Evolutionary conservation across 1,140 invertebrate genomes (phyloP).

Genomic region (Pygmarrhopalites habei): DNA sequence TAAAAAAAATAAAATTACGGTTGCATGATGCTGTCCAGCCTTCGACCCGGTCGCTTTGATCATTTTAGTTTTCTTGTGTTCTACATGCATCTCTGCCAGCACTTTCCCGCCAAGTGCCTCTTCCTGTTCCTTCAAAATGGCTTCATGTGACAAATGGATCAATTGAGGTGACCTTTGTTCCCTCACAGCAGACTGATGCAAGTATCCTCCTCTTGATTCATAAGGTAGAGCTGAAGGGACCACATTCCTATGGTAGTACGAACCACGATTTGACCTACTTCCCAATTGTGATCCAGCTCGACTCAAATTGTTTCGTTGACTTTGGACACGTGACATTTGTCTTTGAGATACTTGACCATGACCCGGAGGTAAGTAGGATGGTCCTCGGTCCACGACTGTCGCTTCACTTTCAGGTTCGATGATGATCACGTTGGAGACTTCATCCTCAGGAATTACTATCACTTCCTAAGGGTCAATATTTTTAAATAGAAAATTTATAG

Average conservation of each 20-base stretch:
- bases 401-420: conserved; percentile 30
- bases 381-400: background rate
- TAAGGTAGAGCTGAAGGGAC: too few species aligned
- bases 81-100: conserved; percentile 32
- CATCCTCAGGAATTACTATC: conserved; percentile 38
- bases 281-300: too few species aligned
- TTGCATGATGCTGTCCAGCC: conserved; percentile 26
- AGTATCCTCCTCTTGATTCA: too few species aligned
- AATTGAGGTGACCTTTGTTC: background rate
- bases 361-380: background rate
- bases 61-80: conserved; percentile 24
- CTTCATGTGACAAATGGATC: background rate
- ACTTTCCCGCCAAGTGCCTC: conserved; percentile 28
- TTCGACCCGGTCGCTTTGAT: background rate
- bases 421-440: conserved; percentile 36
- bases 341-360: too few species aligned
- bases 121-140: conserved; percentile 26
- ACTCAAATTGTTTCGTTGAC: too few species aligned
- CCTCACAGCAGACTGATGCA: too few species aligned
- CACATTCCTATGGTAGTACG: too few species aligned
- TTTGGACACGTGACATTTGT: too few species aligned
- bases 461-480: conserved; percentile 24
- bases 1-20: background rate
- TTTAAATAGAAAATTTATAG: background rate
- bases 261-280: too few species aligned